Base-by-base conservation (phyloP, 2,888 invertebrate species). In the Galeruca laticollis region DNA sequence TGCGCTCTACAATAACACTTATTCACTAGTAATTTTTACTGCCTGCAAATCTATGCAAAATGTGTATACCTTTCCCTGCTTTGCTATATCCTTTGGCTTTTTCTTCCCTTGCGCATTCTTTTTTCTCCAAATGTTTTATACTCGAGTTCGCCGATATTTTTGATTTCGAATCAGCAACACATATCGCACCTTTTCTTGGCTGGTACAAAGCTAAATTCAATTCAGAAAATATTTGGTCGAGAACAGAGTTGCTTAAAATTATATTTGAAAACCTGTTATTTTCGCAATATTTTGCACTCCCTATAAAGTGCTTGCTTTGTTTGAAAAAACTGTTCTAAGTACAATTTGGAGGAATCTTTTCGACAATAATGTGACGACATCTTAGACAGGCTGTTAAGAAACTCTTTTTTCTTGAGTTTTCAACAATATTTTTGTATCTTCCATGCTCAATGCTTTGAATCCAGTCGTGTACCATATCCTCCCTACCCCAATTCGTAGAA, bases 301-400 rank as follows among this genome's bases (percentile, higher is more conserved):
- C 26, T 20, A 47, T 60, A 60, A 26, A 60, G 60, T 26, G 43
- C 60, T 21, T 20, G 21, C 47, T 60, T 47, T 43, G 47, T 47
- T 21, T 43, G 60, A 43, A 60, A 60, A 21, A 60, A 26, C 47
- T 60, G 60, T 18, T 60, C 2, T 11, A 60, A 26, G 26, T 60
- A 60, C 47, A 60, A 60, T 43, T 60, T 60, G 9, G 9, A 20
- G 8, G 40, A 20, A 18, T 60, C 21, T 21, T 21, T 60, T 60
- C 60, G 37, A 10, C 47, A 43, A 21, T 60, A 60, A 47, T 60
- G 47, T 13, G 52, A 62, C 57, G 31, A 20, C 60, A 21, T 47
- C 49, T 49, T 64, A n/a, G 51, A 54, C n/a, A 68, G 37, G 9
- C 11, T 10, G 10, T 11, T 11, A 35, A 35, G 11, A 35, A 9